Conservation (phyloP, 1,140 invertebrate species). For the Oscheius sp. region DNA sequence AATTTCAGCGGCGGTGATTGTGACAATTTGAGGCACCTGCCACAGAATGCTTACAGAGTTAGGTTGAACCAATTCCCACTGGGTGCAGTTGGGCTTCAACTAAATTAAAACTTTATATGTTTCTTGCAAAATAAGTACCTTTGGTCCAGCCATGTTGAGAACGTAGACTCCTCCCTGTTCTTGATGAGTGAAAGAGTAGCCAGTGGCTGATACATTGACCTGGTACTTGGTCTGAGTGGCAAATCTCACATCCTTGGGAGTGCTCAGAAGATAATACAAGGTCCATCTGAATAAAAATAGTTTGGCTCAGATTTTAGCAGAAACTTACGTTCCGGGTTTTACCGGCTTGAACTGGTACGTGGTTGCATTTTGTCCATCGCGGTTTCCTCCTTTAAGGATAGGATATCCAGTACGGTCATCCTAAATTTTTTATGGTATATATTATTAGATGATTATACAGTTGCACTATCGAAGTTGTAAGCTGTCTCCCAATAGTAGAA, state of each 20-base stretch:
- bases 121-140: not conserved
- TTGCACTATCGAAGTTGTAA: conserved; percentile 16
- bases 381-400: not conserved
- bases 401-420: not conserved
- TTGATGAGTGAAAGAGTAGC: not conserved
- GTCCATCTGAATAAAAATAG: conserved; percentile 28
- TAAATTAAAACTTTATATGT: not conserved
- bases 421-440: conserved; percentile 28
- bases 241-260: conserved; percentile 12
- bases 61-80: conserved; percentile 66
- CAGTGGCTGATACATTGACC: not conserved
- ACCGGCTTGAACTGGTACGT: conserved; percentile 35
- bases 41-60: conserved; percentile 54
- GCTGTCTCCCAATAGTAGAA: conserved; percentile 33
- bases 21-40: conserved; percentile 58
- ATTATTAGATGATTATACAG: too few species aligned
- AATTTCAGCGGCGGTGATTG: conserved; percentile 59
- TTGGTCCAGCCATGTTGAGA: not conserved
- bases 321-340: conserved; percentile 35
- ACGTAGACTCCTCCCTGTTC: conserved; percentile 37
- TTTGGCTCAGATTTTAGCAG: not conserved
- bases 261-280: conserved; percentile 29
- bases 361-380: not conserved
- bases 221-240: not conserved
- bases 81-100: not conserved